These are phyloP conservation scores for Homalodisca vitripennis DNA, from an alignment of 1,140 invertebrate genomes.

Conservation along the genomic window DNA sequence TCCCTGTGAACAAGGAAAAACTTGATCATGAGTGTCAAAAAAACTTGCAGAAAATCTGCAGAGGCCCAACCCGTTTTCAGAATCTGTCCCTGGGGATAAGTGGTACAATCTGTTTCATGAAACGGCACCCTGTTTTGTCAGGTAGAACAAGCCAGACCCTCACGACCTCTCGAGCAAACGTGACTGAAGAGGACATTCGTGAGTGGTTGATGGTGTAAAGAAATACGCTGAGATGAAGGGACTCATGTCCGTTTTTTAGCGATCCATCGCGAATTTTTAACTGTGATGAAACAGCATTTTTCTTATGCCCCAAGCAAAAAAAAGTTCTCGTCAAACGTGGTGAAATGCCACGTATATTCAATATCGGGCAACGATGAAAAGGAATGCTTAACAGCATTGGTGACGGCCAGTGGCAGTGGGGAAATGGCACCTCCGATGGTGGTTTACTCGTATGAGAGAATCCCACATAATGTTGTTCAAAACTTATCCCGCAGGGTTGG, in stretches of 20 bases:
- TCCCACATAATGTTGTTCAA: conserved; percentile 41
- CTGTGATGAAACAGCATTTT: conserved; percentile 48
- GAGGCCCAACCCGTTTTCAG: conserved; percentile 34
- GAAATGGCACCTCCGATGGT: conserved; percentile 30
- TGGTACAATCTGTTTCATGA: conserved; percentile 39
- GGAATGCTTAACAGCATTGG: conserved; percentile 37
- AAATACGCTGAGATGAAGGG: conserved; percentile 40
- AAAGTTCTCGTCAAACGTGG: conserved; percentile 43
- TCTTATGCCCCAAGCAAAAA: conserved; percentile 43
- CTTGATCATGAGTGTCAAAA: conserved; percentile 46
- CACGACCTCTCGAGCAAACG: conserved; percentile 3
- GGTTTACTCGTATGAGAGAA: conserved; percentile 36
- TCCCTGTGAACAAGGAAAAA: conserved; percentile 46
- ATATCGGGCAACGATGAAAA: conserved; percentile 45
- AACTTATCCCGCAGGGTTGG: conserved; percentile 45
- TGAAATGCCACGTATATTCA: conserved; percentile 42
- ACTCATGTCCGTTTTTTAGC: conserved; percentile 40
- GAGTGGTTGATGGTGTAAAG: conserved; percentile 42
- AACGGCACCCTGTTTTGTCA: conserved; percentile 42
- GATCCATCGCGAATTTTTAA: conserved; percentile 46
- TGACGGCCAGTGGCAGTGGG: conserved; percentile 29
- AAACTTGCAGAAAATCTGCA: conserved; percentile 44
- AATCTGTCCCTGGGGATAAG: conserved; percentile 19
- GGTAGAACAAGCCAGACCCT: conserved; percentile 37
- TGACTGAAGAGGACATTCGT: conserved; percentile 39